phyloP scores from a whole-genome alignment of 2,797 vertebrate genomes.

The Gastrophryne carolinensis region DNA sequence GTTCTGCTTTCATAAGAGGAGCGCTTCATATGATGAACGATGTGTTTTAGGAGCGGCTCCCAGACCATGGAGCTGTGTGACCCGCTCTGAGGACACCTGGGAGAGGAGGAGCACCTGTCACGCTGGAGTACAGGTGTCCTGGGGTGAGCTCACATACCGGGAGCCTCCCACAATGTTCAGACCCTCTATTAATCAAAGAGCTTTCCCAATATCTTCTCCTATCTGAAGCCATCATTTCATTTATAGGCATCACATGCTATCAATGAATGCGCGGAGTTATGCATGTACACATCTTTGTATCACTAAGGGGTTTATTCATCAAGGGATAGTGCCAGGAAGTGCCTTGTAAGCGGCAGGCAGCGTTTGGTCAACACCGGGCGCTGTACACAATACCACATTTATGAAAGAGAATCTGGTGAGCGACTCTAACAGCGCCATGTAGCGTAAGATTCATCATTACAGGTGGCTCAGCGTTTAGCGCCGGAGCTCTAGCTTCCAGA shows the following conservation, averaged over 20 bases:
- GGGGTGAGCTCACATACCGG: background rate
- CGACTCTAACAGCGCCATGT: too few species aligned
- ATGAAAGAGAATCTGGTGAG: too few species aligned
- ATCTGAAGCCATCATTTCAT: conserved; percentile 3
- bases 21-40: background rate
- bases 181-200: background rate
- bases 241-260: background rate
- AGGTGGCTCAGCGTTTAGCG: too few species aligned
- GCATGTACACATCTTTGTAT: too few species aligned
- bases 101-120: conserved; percentile 8
- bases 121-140: background rate
- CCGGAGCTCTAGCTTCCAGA: too few species aligned
- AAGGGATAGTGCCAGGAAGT: too few species aligned
- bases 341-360: too few species aligned
- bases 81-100: background rate
- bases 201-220: background rate
- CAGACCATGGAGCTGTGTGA: background rate
- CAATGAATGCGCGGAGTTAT: too few species aligned
- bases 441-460: too few species aligned
- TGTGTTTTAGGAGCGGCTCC: background rate
- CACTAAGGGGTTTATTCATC: too few species aligned
- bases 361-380: too few species aligned
- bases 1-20: background rate
- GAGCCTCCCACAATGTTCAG: background rate
- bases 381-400: too few species aligned